Base-by-base conservation (phyloP, 2,888 invertebrate species). In the Orchestes rusci region DNA sequence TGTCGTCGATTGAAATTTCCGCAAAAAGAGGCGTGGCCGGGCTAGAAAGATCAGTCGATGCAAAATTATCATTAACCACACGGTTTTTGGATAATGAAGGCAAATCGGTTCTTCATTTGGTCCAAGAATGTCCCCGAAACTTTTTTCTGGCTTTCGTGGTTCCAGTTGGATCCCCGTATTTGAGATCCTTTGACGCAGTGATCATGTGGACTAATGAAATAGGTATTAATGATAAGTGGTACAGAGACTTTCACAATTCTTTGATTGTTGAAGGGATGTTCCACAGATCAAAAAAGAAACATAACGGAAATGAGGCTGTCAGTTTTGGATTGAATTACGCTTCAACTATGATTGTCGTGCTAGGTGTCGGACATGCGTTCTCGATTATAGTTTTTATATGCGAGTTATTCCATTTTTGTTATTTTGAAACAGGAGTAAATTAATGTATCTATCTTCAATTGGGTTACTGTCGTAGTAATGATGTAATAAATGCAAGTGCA, bases 131-230 rank as follows among this genome's bases (percentile, higher is more conserved):
- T 53, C 71, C 72, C 1, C 57, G 63, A 19, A 58, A 62, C 1
- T 70, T 65, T 54, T 67, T 67, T 46, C 51, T 75, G 8, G 58
- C 69, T 0, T 74, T 70, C 53, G 61, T 72, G 18, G 59, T 73
- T 3, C 68, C 68, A 1, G 62, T 59, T 37, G 63, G 69, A 16
- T 72, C 70, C 2, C 69, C 72, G 2, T 69, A 67, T 46, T 46
- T 68, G 5, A 50, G 57, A 1, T 54, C 60, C 15, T 59, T 73
- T 16, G 66, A 72, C 53, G 44, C 41, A 4, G 38, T 68, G 12
- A 54, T 73, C 2, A 53, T 48, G 5, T 53, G 53, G 27, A 57
- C 70, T 16, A 55, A 62, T 16, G 66, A 69, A 48, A 64, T 64
- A 2, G 73, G 72, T 2, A 53, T 73, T 8, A 55, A 63, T 1